phyloP scores from a whole-genome alignment of 2,113 vertebrate genomes.

The Elephas maximus region DNA sequence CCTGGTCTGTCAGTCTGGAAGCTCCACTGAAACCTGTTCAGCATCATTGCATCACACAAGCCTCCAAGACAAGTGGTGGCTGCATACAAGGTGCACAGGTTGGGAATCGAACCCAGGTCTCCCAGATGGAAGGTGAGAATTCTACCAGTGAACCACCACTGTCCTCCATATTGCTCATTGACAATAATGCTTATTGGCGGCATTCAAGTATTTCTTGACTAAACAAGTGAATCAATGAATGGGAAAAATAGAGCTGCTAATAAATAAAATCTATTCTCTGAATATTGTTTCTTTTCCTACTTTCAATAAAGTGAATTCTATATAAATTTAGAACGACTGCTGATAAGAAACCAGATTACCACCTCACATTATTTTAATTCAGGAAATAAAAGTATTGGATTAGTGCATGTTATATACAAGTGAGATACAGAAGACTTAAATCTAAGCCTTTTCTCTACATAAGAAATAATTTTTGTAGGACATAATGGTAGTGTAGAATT shows the following conservation, averaged over 20 bases:
- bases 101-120: no score
- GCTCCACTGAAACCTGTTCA: no score
- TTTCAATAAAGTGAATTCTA: neutral
- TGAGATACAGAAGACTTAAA: constrained; percentile 32
- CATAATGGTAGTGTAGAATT: neutral
- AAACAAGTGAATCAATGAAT: neutral
- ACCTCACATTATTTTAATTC: constrained; percentile 16
- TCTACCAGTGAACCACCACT: no score
- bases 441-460: neutral
- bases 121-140: no score
- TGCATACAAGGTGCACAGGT: no score
- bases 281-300: constrained; percentile 28
- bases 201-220: neutral
- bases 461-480: neutral
- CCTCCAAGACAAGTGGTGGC: no score
- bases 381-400: neutral
- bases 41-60: no score
- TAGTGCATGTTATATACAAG: neutral
- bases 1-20: no score
- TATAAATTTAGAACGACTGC: neutral
- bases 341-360: constrained; percentile 44
- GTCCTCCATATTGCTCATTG: neutral
- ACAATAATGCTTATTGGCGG: neutral
- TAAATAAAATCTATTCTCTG: constrained; percentile 15
- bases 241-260: neutral